These are phyloP conservation scores for Tanaodytes sp. DNA, from an alignment of 2,888 invertebrate genomes.

Conservation along the genomic window DNA sequence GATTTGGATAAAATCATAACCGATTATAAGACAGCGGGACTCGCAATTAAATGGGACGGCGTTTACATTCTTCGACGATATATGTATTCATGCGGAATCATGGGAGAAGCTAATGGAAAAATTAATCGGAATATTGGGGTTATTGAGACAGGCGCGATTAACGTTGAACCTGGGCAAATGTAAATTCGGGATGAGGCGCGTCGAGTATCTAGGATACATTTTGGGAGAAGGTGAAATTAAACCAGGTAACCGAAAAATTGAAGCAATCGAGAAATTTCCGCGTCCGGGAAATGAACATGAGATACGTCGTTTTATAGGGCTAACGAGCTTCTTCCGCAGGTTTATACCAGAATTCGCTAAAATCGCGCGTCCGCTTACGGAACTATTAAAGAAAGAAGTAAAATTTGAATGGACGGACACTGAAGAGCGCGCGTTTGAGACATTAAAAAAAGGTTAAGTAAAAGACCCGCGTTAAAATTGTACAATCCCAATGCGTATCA, in stretches of 20 bases:
- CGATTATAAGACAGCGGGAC: no score
- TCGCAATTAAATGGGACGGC: constrained; percentile 15
- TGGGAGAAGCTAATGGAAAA: constrained; percentile 7
- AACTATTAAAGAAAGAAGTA: no score
- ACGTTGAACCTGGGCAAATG: constrained; percentile 9
- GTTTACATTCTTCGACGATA: constrained; percentile 35
- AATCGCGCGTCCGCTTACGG: no score
- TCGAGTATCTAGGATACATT: constrained; percentile 7
- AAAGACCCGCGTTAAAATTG: not conserved
- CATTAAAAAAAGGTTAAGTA: not conserved
- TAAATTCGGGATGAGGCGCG: constrained; percentile 8
- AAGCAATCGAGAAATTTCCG: constrained; percentile 3
- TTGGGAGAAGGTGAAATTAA: constrained; percentile 5
- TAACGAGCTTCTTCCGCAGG: not conserved
- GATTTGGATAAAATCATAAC: no score
- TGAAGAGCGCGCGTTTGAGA: not conserved
- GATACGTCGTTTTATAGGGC: not conserved
- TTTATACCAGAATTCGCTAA: no score
- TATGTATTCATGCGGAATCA: constrained; percentile 19
- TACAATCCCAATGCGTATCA: constrained; percentile 2
- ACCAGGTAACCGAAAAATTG: constrained; percentile 13
- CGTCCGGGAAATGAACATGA: not conserved
- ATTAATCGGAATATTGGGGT: not conserved
- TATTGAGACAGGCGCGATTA: constrained; percentile 4
- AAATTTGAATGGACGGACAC: not conserved